Percentiles rank a stretch among this genome's conserved stretches.
phyloP scores from a whole-genome alignment of 2,113 vertebrate genomes.

The Urocynchramus pylzowi region DNA sequence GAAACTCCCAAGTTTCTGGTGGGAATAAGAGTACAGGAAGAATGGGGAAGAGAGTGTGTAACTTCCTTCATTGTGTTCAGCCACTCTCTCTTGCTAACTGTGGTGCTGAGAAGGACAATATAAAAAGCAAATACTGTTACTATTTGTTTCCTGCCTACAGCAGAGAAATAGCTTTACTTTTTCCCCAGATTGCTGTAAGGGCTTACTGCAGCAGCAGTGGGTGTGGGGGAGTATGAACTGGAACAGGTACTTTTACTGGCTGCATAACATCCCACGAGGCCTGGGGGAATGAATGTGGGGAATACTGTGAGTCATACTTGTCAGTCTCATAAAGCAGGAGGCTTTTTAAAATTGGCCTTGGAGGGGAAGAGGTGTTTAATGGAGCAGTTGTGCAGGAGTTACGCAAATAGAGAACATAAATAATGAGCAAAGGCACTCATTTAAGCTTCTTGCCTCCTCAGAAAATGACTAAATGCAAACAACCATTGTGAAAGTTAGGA shows the following conservation, averaged over 20 bases:
- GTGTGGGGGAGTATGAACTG: background rate
- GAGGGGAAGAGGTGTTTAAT: constrained; percentile 56
- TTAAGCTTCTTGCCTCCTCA: background rate
- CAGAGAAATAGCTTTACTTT: background rate
- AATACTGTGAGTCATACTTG: constrained; percentile 25
- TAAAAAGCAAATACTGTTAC: background rate
- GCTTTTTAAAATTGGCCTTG: constrained; percentile 18
- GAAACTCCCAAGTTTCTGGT: background rate
- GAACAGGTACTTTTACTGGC: constrained; percentile 29
- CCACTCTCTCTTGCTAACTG: background rate
- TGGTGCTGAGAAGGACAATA: background rate
- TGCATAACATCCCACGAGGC: background rate
- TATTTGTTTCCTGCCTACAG: background rate
- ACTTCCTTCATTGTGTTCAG: background rate
- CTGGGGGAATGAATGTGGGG: background rate
- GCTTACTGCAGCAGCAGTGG: background rate
- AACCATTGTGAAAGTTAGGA: background rate
- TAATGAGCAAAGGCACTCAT: background rate
- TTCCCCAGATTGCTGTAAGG: background rate
- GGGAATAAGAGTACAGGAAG: background rate
- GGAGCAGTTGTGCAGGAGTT: constrained; percentile 41
- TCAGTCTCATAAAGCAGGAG: constrained; percentile 25
- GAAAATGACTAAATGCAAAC: constrained; percentile 2
- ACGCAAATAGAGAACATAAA: constrained; percentile 28
- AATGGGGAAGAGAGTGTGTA: background rate